Evolutionary conservation across 2,888 invertebrate genomes (phyloP).

Genomic region (Leucoma salicis): DNA sequence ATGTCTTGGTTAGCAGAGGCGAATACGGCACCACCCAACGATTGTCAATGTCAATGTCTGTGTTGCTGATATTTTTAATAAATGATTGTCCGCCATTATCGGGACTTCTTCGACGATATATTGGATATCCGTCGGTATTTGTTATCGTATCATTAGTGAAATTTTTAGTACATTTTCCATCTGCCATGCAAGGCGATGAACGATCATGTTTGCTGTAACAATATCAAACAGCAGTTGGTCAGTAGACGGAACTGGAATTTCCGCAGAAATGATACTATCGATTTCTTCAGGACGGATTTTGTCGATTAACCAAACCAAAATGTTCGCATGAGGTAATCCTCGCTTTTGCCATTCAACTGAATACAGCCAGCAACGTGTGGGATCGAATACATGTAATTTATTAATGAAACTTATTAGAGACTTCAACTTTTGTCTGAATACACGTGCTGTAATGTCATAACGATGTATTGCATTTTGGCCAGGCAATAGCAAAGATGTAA

Average conservation of each 20-base stretch:
- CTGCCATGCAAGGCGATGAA: constrained; percentile 8
- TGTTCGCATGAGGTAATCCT: background rate
- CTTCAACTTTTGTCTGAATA: constrained; percentile 23
- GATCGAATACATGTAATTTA: constrained; percentile 17
- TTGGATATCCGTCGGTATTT: constrained; percentile 5
- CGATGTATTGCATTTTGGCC: constrained; percentile 17
- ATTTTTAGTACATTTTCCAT: constrained; percentile 2
- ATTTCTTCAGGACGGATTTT: constrained; percentile 8
- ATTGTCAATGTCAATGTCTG: constrained; percentile 22
- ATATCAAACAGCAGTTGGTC: constrained; percentile 37
- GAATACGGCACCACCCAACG: constrained; percentile 26
- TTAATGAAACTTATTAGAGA: constrained; percentile 21
- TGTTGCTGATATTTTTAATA: constrained; percentile 12
- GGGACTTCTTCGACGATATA: background rate
- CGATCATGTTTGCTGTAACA: no score
- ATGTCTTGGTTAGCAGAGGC: constrained; percentile 18
- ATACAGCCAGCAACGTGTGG: constrained; percentile 10
- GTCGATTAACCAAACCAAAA: background rate
- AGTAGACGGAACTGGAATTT: constrained; percentile 35
- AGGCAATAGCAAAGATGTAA: constrained; percentile 2
- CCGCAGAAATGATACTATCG: no score
- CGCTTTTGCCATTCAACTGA: constrained; percentile 18
- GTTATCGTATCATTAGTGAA: background rate
- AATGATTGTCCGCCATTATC: constrained; percentile 16
- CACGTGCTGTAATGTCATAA: constrained; percentile 22